Conservation (phyloP, 2,888 invertebrate genomes). For the Drosophila phalerata region DNA sequence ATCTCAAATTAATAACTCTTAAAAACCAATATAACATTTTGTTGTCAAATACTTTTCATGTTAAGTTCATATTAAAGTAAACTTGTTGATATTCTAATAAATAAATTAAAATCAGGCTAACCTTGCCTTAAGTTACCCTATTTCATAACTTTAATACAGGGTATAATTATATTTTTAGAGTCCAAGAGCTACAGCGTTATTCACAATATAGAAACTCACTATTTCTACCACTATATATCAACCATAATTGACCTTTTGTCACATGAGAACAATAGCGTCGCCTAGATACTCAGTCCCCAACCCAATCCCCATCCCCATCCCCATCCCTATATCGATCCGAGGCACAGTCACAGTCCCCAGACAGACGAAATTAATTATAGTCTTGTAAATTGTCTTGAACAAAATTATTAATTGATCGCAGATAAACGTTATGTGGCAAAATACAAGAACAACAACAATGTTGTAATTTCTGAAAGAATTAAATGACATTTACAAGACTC, state of each 20-base stretch:
- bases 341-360: constrained; percentile 27
- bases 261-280: constrained; percentile 46
- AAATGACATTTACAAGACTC: constrained; percentile 53
- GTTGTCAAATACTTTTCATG: no score
- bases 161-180: constrained; percentile 27
- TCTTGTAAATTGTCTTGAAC: constrained; percentile 75
- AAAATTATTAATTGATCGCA: constrained; percentile 66
- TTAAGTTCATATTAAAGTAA: no score
- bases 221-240: constrained; percentile 37
- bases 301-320: background rate
- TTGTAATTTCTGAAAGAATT: constrained; percentile 48
- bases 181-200: constrained; percentile 24
- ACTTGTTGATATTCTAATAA: no score
- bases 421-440: constrained; percentile 54
- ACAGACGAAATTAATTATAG: constrained; percentile 63
- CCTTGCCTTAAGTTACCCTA: no score
- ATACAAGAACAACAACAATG: constrained; percentile 27
- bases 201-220: constrained; percentile 27
- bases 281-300: constrained; percentile 17
- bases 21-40: no score
- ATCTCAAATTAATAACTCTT: no score
- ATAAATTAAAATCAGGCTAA: no score
- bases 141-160: background rate
- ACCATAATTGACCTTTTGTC: constrained; percentile 68
- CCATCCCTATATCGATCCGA: constrained; percentile 1